Evolutionary conservation across 2,888 invertebrate species (phyloP).

Genomic region (Drosophila antonietae): DNA sequence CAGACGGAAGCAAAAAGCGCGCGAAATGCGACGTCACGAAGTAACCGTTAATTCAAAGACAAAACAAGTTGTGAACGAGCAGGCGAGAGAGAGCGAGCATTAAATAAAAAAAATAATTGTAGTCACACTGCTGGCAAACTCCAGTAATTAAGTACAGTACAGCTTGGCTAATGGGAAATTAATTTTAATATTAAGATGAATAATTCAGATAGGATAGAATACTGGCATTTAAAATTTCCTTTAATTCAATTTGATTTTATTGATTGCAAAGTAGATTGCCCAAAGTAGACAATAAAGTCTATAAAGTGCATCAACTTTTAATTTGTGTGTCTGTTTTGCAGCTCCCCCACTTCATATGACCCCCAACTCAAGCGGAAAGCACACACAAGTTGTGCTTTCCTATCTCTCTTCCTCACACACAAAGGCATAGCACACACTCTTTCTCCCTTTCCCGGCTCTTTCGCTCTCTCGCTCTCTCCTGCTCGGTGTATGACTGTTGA

Average conservation of each 20-base stretch:
- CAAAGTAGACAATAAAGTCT: constrained; percentile 11
- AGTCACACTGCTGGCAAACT: constrained; percentile 9
- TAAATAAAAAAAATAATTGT: constrained; percentile 3
- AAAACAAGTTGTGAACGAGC: constrained; percentile 33
- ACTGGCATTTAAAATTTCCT: background rate
- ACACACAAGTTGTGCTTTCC: constrained; percentile 32
- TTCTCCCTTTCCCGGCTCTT: background rate
- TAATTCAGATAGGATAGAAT: background rate
- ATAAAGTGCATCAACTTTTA: constrained; percentile 14
- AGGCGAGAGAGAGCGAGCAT: constrained; percentile 3
- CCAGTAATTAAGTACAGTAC: constrained; percentile 34
- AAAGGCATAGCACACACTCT: background rate
- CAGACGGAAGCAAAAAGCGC: constrained; percentile 42
- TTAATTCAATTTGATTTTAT: background rate
- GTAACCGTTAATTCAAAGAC: constrained; percentile 46
- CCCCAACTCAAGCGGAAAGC: constrained; percentile 52
- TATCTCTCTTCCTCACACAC: constrained; percentile 18
- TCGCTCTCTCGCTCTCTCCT: constrained; percentile 18
- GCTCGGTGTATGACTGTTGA: constrained; percentile 44
- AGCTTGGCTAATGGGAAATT: background rate
- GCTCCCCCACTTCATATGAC: constrained; percentile 16
- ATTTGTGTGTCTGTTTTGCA: constrained; percentile 40
- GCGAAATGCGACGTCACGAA: constrained; percentile 54
- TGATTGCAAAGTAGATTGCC: constrained; percentile 9
- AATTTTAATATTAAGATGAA: too few relatives aligned